These are phyloP conservation scores for Mamestra brassicae DNA, from an alignment of 2,888 invertebrate species.

Conservation along the genomic window DNA sequence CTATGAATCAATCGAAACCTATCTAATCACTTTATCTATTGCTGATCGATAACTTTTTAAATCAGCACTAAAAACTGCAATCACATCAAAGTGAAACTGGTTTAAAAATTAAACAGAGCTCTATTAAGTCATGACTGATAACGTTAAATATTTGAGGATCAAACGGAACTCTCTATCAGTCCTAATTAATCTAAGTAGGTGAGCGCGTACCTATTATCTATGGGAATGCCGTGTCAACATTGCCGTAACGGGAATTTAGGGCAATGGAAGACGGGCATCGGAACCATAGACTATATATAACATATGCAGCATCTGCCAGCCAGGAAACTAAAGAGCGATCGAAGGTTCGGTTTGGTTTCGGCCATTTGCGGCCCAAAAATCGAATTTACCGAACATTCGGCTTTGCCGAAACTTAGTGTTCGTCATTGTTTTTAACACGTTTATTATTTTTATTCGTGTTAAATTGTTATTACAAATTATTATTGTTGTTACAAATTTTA, in stretches of 20 bases:
- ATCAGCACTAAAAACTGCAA: constrained; percentile 13
- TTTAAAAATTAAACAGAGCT: constrained; percentile 36
- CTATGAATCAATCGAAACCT: constrained; percentile 5
- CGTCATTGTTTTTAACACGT: too few species aligned
- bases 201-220: constrained; percentile 25
- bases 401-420: too few species aligned
- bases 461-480: too few species aligned
- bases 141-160: constrained; percentile 37
- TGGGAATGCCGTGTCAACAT: constrained; percentile 54
- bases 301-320: constrained; percentile 1
- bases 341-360: too few species aligned
- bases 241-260: constrained; percentile 58
- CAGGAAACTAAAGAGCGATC: constrained; percentile 11
- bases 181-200: constrained; percentile 54
- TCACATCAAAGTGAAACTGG: constrained; percentile 35
- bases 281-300: constrained; percentile 24
- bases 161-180: constrained; percentile 38
- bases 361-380: too few species aligned
- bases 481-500: too few species aligned
- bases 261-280: constrained; percentile 43
- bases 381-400: too few species aligned
- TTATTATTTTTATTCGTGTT: too few species aligned
- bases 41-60: constrained; percentile 10
- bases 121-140: constrained; percentile 33
- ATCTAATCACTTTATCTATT: constrained; percentile 3